Conservation (phyloP, 2,797 vertebrate species). For the Phrynocephalus forsythii region DNA sequence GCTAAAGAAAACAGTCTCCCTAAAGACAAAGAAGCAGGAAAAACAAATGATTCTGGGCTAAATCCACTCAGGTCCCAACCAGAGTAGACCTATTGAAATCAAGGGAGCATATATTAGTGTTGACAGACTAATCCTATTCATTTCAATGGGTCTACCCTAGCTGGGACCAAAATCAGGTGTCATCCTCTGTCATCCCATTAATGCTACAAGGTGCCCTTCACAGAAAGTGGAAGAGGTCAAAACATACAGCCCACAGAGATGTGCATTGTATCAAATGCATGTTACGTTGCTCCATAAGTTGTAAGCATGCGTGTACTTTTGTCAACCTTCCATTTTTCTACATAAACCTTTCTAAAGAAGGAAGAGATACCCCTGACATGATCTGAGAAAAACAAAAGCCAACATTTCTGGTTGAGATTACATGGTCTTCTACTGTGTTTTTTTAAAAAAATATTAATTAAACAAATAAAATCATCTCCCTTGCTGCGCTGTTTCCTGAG, state of each 20-base stretch:
- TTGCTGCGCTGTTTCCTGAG: background rate
- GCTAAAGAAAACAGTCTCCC: background rate
- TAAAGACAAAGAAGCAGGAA: background rate
- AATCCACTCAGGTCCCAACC: background rate
- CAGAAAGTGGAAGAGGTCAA: background rate
- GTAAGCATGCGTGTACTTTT: background rate
- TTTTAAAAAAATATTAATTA: conserved; percentile 9
- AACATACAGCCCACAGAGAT: background rate
- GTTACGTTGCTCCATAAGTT: background rate
- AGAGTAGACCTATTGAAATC: no score
- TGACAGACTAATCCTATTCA: no score
- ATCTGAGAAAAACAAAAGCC: background rate
- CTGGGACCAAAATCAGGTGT: no score
- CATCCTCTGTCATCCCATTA: background rate
- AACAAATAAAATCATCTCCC: background rate
- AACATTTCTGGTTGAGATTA: conserved; percentile 13
- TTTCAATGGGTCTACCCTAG: no score
- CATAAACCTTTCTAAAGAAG: background rate
- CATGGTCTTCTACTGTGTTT: background rate
- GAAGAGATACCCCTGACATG: background rate
- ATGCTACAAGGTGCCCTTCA: background rate
- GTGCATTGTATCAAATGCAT: background rate
- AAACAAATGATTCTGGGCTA: background rate
- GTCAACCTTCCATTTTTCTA: background rate
- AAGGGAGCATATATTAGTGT: no score